A percentile compares a stretch with the other conserved stretches of the same genome.
Evolutionary conservation across 2,888 invertebrate species (phyloP).

Genomic region (Pammene aurita): DNA sequence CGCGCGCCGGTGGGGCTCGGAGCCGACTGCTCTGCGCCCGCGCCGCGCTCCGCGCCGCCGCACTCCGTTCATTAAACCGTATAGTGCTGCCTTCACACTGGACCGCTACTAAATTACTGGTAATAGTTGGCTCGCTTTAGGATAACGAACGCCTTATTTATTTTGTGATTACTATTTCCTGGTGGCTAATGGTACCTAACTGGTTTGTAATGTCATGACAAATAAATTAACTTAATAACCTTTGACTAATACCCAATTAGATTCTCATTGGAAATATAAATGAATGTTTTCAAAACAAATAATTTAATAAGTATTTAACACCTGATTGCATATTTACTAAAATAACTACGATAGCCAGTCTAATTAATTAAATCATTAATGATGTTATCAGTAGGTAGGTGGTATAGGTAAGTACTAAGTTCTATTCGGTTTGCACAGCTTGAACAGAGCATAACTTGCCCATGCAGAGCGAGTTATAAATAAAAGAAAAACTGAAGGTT

Average conservation of each 20-base stretch:
- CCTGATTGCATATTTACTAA: too few species aligned
- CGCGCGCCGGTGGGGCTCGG: slow-evolving; percentile 81
- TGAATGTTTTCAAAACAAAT: too few species aligned
- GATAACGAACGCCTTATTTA: neutral
- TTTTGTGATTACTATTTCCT: neutral
- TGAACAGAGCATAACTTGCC: slow-evolving; percentile 76
- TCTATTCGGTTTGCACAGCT: slow-evolving; percentile 37
- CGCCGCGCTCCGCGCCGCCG: slow-evolving; percentile 73
- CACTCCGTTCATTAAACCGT: slow-evolving; percentile 81
- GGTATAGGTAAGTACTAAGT: neutral
- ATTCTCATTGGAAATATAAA: too few species aligned
- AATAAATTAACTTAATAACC: neutral
- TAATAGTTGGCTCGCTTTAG: slow-evolving; percentile 20
- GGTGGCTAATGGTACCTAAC: neutral
- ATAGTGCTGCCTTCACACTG: slow-evolving; percentile 65
- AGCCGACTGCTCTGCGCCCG: slow-evolving; percentile 76
- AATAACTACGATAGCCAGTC: too few species aligned
- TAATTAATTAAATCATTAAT: neutral
- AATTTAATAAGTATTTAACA: too few species aligned
- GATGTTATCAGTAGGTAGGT: neutral
- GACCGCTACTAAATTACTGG: slow-evolving; percentile 34
- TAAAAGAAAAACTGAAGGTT: slow-evolving; percentile 83
- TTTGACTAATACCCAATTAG: too few species aligned
- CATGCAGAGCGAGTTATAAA: slow-evolving; percentile 80
- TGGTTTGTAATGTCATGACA: neutral